Conservation (phyloP, 2,888 invertebrate species). For the Anthophora plumipes region DNA sequence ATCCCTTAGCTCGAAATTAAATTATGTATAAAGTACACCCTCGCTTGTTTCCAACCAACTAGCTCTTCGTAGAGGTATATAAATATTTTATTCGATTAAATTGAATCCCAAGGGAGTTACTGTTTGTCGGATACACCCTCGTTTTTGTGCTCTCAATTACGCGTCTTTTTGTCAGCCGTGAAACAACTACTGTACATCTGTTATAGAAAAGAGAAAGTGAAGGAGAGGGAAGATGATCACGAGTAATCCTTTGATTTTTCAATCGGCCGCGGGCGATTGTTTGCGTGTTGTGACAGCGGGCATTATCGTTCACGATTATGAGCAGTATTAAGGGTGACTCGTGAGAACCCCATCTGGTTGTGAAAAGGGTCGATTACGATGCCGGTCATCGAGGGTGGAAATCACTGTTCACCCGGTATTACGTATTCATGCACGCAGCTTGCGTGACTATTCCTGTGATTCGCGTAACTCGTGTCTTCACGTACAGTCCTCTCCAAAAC, state of each 20-base stretch:
- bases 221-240: slow-evolving; percentile 30
- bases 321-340: slow-evolving; percentile 72
- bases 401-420: slow-evolving; percentile 83
- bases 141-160: background rate
- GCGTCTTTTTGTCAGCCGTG: background rate
- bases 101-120: slow-evolving; percentile 5
- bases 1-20: background rate
- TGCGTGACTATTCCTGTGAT: slow-evolving; percentile 68
- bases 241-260: slow-evolving; percentile 68
- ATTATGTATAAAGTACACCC: background rate
- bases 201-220: too few relatives aligned
- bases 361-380: slow-evolving; percentile 50
- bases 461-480: slow-evolving; percentile 51
- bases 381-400: slow-evolving; percentile 81
- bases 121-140: slow-evolving; percentile 22
- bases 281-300: slow-evolving; percentile 77
- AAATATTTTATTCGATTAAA: slow-evolving; percentile 43
- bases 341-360: slow-evolving; percentile 83
- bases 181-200: slow-evolving; percentile 19
- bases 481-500: slow-evolving; percentile 44
- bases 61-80: slow-evolving; percentile 4
- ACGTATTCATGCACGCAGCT: slow-evolving; percentile 81
- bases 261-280: slow-evolving; percentile 65
- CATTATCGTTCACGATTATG: slow-evolving; percentile 79
- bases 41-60: slow-evolving; percentile 22